Percentiles rank a stretch among this genome's conserved stretches.
These are phyloP conservation scores for Cataglyphis rosenhaueri DNA, from an alignment of 2,888 invertebrate genomes.

Conservation along the genomic window DNA sequence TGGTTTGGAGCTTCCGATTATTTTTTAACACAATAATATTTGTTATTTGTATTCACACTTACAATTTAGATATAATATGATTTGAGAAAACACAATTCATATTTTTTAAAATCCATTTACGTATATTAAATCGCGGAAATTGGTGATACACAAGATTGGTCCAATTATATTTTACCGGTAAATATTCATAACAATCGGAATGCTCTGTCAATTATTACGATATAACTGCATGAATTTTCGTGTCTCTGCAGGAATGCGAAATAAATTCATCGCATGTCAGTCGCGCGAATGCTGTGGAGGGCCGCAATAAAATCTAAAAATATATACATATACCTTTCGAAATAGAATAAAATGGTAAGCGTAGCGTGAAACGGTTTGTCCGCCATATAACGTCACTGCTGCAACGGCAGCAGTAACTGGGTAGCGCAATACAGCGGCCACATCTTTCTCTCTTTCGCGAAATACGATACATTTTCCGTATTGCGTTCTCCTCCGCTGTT, in stretches of 20 bases:
- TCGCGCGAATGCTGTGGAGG: background rate
- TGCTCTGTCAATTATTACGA: slow-evolving; percentile 10
- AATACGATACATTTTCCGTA: slow-evolving; percentile 72
- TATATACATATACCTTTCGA: slow-evolving; percentile 79
- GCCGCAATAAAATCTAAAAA: slow-evolving; percentile 74
- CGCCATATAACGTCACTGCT: slow-evolving; percentile 65
- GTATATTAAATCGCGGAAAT: background rate
- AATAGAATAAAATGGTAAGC: slow-evolving; percentile 83
- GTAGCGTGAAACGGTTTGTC: slow-evolving; percentile 81
- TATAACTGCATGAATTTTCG: slow-evolving; percentile 10
- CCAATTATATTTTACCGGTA: background rate
- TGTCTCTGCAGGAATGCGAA: background rate
- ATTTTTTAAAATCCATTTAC: background rate
- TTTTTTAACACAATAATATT: slow-evolving; percentile 1
- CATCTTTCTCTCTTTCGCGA: slow-evolving; percentile 64
- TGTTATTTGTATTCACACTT: background rate
- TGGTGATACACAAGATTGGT: background rate
- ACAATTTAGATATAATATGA: background rate
- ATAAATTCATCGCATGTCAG: background rate
- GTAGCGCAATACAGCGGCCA: slow-evolving; percentile 42
- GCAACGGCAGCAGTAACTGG: slow-evolving; percentile 68
- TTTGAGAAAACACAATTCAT: background rate
- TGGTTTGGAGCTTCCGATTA: background rate
- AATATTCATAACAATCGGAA: background rate
- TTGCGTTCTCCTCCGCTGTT: slow-evolving; percentile 47